Conservation (phyloP, 2,888 invertebrate species). For the Tetrapedia diversipes region DNA sequence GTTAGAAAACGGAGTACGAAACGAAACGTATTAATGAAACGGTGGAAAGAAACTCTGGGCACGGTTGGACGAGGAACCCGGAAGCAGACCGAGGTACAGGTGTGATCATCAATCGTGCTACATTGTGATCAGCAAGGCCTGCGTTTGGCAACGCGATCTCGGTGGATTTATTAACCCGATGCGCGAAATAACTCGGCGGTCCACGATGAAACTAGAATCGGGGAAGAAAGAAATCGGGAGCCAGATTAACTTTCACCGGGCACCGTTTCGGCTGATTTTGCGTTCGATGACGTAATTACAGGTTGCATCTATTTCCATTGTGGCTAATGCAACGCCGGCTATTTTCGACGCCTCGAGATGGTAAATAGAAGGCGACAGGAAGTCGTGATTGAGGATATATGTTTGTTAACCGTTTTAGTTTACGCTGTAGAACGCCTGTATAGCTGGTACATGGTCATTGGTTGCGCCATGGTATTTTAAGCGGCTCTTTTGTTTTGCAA, state of each 20-base stretch:
- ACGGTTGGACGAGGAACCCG: constrained; percentile 45
- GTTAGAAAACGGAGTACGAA: background rate
- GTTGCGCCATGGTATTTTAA: background rate
- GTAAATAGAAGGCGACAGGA: constrained; percentile 51
- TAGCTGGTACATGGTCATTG: background rate
- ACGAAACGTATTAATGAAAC: background rate
- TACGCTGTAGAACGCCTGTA: background rate
- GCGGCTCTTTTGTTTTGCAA: background rate
- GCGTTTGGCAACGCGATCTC: constrained; percentile 47
- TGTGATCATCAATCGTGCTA: constrained; percentile 57
- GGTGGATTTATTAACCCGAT: constrained; percentile 47
- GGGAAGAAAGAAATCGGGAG: background rate
- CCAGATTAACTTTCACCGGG: constrained; percentile 28
- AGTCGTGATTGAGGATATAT: constrained; percentile 35
- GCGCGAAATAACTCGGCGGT: constrained; percentile 23
- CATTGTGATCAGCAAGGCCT: constrained; percentile 53
- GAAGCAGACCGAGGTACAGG: constrained; percentile 49
- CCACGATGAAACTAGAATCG: background rate
- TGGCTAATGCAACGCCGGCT: constrained; percentile 45
- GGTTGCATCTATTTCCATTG: constrained; percentile 55
- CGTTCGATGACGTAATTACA: constrained; percentile 50
- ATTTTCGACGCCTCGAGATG: constrained; percentile 39
- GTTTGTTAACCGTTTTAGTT: constrained; percentile 29
- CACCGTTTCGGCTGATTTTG: constrained; percentile 26
- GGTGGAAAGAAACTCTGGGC: constrained; percentile 25